A percentile compares a stretch with the other conserved stretches of the same genome.
Conservation (phyloP, 2,888 invertebrate genomes). For the Magallana nippona region DNA sequence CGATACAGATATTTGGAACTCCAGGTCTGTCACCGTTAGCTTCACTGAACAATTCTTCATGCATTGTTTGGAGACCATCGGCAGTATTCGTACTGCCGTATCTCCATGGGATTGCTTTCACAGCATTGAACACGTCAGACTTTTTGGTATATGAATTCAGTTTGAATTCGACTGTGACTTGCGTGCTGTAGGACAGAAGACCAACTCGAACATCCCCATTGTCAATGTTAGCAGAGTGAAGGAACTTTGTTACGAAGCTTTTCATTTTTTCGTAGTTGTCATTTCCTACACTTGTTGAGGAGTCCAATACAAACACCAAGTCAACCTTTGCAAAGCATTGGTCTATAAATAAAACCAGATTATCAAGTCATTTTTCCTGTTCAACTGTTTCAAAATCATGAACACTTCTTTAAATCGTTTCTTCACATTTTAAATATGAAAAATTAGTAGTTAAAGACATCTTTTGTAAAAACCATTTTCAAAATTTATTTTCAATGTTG, state of each 20-base stretch:
- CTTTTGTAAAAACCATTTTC: too few relatives aligned
- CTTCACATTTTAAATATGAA: too few relatives aligned
- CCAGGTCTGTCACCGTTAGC: conserved; percentile 66
- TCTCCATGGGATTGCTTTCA: conserved; percentile 56
- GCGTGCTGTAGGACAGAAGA: conserved; percentile 63
- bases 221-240: conserved; percentile 58
- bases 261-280: conserved; percentile 65
- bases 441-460: too few relatives aligned
- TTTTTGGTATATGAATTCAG: conserved; percentile 62
- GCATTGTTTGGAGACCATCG: conserved; percentile 62
- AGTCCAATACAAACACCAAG: conserved; percentile 63
- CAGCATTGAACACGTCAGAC: conserved; percentile 53
- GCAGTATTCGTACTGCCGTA: conserved; percentile 72
- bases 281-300: conserved; percentile 69
- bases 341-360: neutral
- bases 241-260: conserved; percentile 61
- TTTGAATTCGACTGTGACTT: conserved; percentile 63
- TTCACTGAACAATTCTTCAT: conserved; percentile 62
- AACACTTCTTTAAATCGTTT: too few relatives aligned
- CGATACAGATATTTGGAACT: conserved; percentile 64
- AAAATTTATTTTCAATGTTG: too few relatives aligned
- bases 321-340: conserved; percentile 52
- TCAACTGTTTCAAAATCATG: too few relatives aligned
- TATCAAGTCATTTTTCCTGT: too few relatives aligned
- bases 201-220: conserved; percentile 60